A percentile compares a stretch with the other conserved stretches of the same genome.
These are phyloP conservation scores for Epirrhoe tristata DNA, from an alignment of 2,888 invertebrate species.

Conservation along the genomic window DNA sequence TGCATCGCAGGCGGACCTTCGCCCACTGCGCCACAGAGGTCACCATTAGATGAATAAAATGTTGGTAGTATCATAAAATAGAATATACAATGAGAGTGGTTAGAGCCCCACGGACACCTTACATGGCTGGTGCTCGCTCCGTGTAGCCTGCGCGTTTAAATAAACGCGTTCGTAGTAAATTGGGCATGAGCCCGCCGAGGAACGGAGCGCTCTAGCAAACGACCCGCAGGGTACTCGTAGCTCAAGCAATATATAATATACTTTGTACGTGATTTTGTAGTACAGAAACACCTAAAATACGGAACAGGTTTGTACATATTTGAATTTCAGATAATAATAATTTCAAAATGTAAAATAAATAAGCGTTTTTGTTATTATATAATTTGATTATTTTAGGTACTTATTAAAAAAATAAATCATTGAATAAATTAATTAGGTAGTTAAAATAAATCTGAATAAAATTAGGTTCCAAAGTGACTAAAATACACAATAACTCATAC, in stretches of 20 bases:
- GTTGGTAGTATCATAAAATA: background rate
- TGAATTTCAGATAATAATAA: background rate
- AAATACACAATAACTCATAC: slow-evolving; percentile 9
- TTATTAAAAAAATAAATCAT: background rate
- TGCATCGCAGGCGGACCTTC: too few relatives aligned
- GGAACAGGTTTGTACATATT: slow-evolving; percentile 25
- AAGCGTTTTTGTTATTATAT: slow-evolving; percentile 16
- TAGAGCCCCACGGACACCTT: slow-evolving; percentile 10
- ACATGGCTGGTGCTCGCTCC: slow-evolving; percentile 11
- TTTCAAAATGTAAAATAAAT: slow-evolving; percentile 1
- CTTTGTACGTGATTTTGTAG: slow-evolving; percentile 24
- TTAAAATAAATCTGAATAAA: slow-evolving; percentile 9
- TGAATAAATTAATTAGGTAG: slow-evolving; percentile 11
- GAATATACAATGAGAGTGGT: background rate
- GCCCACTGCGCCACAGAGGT: too few relatives aligned
- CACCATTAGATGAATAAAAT: background rate
- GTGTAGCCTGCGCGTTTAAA: slow-evolving; percentile 3
- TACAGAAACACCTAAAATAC: slow-evolving; percentile 6
- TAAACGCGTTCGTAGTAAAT: background rate
- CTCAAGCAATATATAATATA: slow-evolving; percentile 9
- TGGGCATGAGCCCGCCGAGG: background rate
- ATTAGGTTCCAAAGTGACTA: slow-evolving; percentile 13
- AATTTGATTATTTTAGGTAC: background rate
- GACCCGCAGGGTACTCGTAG: slow-evolving; percentile 9
- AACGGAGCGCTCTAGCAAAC: background rate